Evolutionary conservation across 2,797 vertebrate species (phyloP).

Genomic region (Spinus olivaceus): DNA sequence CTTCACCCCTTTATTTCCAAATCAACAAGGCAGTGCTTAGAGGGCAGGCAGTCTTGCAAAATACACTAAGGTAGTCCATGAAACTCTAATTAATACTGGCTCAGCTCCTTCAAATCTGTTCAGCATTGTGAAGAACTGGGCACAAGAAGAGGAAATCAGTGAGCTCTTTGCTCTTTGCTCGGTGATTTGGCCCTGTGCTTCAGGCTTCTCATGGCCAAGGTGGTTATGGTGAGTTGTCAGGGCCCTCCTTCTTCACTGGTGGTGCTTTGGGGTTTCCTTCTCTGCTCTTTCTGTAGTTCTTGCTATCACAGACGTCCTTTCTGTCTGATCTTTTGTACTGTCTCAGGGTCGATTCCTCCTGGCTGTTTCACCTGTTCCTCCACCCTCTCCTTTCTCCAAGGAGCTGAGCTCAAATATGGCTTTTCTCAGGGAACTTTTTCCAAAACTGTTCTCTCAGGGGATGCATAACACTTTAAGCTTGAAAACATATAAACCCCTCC

Average conservation of each 20-base stretch:
- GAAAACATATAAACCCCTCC: background rate
- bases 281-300: background rate
- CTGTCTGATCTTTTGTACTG: background rate
- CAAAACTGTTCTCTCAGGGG: background rate
- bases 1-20: background rate
- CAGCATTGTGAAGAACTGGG: background rate
- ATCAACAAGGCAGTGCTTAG: background rate
- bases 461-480: background rate
- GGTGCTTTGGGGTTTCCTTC: background rate
- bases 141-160: background rate
- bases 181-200: background rate
- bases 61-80: background rate
- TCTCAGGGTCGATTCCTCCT: background rate
- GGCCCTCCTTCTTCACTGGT: background rate
- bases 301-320: background rate
- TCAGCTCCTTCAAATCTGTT: background rate
- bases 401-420: background rate
- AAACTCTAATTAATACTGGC: background rate
- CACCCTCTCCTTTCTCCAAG: background rate
- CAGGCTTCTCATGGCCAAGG: background rate
- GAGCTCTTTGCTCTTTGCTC: background rate
- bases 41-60: background rate
- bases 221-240: background rate
- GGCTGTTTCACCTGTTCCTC: background rate
- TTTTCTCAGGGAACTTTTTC: background rate